A percentile compares a stretch with the other conserved stretches of the same genome.
phyloP scores from a whole-genome alignment of 2,113 vertebrate genomes.

The Apteryx mantelli region DNA sequence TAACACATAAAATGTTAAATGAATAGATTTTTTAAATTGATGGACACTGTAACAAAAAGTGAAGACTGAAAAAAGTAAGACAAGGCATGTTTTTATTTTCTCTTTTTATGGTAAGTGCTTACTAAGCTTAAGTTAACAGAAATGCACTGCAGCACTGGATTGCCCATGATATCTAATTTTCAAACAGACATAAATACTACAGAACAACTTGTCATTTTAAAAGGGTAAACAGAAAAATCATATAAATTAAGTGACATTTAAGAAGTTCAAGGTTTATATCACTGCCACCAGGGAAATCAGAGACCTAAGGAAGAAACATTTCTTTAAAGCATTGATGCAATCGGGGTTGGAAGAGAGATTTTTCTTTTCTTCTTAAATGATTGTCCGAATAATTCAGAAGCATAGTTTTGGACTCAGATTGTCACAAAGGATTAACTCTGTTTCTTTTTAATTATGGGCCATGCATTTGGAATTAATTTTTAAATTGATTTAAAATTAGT shows the following conservation, averaged over 20 bases:
- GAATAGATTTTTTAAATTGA: background rate
- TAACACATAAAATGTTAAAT: background rate
- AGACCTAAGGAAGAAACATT: constrained; percentile 57
- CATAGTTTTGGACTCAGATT: constrained; percentile 40
- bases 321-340: constrained; percentile 58
- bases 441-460: constrained; percentile 49
- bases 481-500: constrained; percentile 57
- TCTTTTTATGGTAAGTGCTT: constrained; percentile 41
- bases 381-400: constrained; percentile 49
- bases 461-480: constrained; percentile 36
- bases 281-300: constrained; percentile 72
- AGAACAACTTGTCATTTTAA: constrained; percentile 74
- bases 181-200: constrained; percentile 73
- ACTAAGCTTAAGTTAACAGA: constrained; percentile 51
- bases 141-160: constrained; percentile 11
- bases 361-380: background rate
- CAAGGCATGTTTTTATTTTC: constrained; percentile 30
- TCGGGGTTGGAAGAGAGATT: background rate
- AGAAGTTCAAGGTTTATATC: constrained; percentile 72
- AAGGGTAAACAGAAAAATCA: constrained; percentile 77
- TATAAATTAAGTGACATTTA: constrained; percentile 77
- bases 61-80: background rate
- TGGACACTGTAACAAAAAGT: background rate
- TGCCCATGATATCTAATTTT: constrained; percentile 65
- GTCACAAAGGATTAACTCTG: constrained; percentile 50